Evolutionary conservation across 1,140 invertebrate genomes (phyloP).

Genomic region (Harlomillsia oculata): DNA sequence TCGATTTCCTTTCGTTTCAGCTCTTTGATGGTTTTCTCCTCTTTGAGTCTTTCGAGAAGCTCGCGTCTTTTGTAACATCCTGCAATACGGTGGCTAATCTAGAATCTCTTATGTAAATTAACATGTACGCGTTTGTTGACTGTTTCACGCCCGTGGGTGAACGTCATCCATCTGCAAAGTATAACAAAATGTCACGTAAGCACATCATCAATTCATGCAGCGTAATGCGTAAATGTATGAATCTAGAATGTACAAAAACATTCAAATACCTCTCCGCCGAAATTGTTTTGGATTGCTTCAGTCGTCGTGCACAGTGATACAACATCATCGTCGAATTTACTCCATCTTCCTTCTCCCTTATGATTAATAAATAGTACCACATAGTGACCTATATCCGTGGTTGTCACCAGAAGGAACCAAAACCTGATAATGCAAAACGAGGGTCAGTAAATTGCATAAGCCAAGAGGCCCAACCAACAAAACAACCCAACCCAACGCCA

Average conservation of each 20-base stretch:
- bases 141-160: constrained; percentile 73
- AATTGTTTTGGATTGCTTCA: constrained; percentile 97
- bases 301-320: constrained; percentile 90
- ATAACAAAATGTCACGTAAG: no score
- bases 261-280: constrained; percentile 80
- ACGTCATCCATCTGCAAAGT: constrained; percentile 36
- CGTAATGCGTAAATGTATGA: no score
- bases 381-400: constrained; percentile 98
- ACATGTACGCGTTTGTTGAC: constrained; percentile 99
- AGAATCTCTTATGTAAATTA: constrained; percentile 91
- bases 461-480: no score
- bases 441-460: no score
- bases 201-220: no score
- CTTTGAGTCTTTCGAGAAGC: constrained; percentile 38
- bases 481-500: no score
- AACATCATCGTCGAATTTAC: constrained; percentile 99
- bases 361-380: constrained; percentile 99
- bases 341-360: constrained; percentile 90
- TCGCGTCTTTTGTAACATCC: constrained; percentile 70
- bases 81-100: constrained; percentile 64
- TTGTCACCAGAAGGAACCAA: constrained; percentile 99
- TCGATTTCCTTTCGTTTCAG: constrained; percentile 84
- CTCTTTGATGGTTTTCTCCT: constrained; percentile 51
- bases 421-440: constrained; percentile 43
- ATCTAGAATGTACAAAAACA: no score